These are phyloP conservation scores for Nestor notabilis DNA, from an alignment of 2,113 vertebrate genomes.

Conservation along the genomic window DNA sequence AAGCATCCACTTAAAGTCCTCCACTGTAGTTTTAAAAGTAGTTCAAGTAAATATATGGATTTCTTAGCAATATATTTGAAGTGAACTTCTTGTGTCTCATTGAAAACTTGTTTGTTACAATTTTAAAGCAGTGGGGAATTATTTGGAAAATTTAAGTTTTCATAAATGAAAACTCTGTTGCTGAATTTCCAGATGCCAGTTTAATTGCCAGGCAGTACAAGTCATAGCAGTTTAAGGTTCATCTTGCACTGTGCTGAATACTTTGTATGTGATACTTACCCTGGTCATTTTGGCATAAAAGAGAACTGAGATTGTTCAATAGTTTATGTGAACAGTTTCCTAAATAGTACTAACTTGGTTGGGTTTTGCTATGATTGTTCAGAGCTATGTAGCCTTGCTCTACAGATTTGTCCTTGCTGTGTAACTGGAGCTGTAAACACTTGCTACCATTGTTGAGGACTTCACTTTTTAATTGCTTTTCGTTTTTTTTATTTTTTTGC, in stretches of 20 bases:
- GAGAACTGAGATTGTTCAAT: background rate
- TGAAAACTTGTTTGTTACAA: background rate
- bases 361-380: background rate
- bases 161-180: background rate
- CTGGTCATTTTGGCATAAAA: background rate
- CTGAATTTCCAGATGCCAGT: background rate
- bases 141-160: background rate
- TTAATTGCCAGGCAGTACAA: background rate
- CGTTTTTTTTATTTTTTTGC: background rate
- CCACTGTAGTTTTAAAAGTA: background rate
- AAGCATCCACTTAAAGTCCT: background rate
- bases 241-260: background rate
- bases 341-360: background rate
- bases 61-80: background rate
- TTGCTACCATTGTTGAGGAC: background rate
- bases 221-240: background rate
- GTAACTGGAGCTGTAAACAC: background rate
- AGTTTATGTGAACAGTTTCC: background rate
- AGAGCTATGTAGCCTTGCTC: background rate
- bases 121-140: background rate
- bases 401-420: background rate
- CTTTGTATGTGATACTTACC: background rate
- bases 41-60: background rate
- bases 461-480: background rate
- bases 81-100: background rate